Evolutionary conservation across 2,113 vertebrate species (phyloP).

Genomic region (rat (Rattus norvegicus)): GRCr8 NC_086039.1:130710001-130710500

Average conservation of each 20-base stretch:
- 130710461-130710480: not conserved
- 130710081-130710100: not conserved
- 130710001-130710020: not conserved
- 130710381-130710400: not conserved
- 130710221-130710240: not conserved
- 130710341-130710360: not conserved
- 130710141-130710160: not conserved
- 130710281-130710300: not conserved
- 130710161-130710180: not conserved
- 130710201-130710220: constrained; percentile 18
- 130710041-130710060: not conserved
- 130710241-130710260: not conserved
- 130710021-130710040: not conserved
- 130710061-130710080: constrained; percentile 34
- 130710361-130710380: not conserved
- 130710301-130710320: not conserved
- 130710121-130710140: not conserved
- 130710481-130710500: not conserved
- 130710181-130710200: not conserved
- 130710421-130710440: not conserved
- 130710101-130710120: not conserved
- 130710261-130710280: not conserved
- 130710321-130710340: not conserved
- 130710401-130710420: not conserved
- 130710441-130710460: not conserved